Evolutionary conservation across 2,888 invertebrate genomes (phyloP).

Genomic region (Lysandra coridon): DNA sequence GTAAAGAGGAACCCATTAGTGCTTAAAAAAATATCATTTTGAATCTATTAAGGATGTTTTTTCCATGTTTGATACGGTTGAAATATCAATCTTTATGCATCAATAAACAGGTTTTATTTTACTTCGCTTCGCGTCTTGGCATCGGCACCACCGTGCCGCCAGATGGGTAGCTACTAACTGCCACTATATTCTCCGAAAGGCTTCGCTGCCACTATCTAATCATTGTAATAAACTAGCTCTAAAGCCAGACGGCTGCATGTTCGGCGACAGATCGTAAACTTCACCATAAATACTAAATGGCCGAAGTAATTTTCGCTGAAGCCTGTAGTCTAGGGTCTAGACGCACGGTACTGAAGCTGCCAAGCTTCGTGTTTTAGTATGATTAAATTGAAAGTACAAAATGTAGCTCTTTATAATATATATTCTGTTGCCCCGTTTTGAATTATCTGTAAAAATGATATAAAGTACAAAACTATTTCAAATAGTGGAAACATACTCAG

Average conservation of each 20-base stretch:
- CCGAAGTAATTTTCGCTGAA: conserved; percentile 21
- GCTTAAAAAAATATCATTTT: too few species aligned
- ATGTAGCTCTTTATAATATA: not conserved
- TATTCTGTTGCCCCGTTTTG: not conserved
- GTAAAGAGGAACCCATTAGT: too few species aligned
- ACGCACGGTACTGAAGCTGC: not conserved
- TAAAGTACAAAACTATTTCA: too few species aligned
- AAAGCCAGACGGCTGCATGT: conserved; percentile 12
- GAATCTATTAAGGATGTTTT: too few species aligned
- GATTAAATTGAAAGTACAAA: not conserved
- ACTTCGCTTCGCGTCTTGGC: too few species aligned
- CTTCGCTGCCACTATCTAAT: conserved; percentile 3
- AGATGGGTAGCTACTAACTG: not conserved
- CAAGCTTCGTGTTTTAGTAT: conserved; percentile 4
- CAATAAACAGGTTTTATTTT: too few species aligned
- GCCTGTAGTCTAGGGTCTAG: conserved; percentile 13
- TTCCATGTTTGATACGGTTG: too few species aligned
- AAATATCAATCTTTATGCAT: too few species aligned
- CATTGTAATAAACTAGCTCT: conserved; percentile 11
- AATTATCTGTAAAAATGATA: too few species aligned
- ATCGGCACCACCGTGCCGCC: not conserved
- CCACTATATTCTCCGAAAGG: not conserved
- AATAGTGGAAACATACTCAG: too few species aligned
- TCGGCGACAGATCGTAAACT: conserved; percentile 15
- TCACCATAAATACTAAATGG: conserved; percentile 20